Conservation (phyloP, 1,140 invertebrate species). For the Philopotamus ludificatus region DNA sequence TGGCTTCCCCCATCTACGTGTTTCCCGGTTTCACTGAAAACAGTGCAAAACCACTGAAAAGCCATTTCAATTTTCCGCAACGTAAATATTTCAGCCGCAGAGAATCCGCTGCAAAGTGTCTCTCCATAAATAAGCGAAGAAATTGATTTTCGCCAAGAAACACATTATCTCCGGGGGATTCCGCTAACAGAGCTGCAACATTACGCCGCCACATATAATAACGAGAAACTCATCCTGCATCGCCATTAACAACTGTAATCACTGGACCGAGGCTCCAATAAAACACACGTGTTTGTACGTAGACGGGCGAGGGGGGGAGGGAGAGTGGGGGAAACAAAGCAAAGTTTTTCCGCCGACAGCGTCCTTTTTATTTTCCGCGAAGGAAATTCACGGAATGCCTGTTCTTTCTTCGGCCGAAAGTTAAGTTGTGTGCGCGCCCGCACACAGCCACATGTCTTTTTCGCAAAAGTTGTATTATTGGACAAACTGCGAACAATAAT, state of each 20-base stretch:
- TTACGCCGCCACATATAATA: too few species aligned
- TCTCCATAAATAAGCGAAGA: constrained; percentile 5
- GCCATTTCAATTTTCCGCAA: constrained; percentile 15
- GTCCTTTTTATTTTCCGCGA: constrained; percentile 2
- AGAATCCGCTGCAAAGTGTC: constrained; percentile 11
- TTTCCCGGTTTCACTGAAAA: constrained; percentile 5
- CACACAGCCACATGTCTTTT: neutral
- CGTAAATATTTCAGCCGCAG: constrained; percentile 13
- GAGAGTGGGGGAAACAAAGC: constrained; percentile 4
- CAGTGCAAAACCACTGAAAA: constrained; percentile 6
- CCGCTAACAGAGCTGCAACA: too few species aligned
- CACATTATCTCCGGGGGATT: too few species aligned
- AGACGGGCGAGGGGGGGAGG: neutral
- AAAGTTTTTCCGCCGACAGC: neutral
- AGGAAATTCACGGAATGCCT: neutral
- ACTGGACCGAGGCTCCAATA: too few species aligned
- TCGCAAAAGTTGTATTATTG: neutral
- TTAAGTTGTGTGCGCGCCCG: too few species aligned
- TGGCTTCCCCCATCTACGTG: neutral
- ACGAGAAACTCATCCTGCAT: too few species aligned
- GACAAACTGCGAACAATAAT: constrained; percentile 3
- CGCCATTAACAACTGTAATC: too few species aligned
- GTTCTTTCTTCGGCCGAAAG: neutral
- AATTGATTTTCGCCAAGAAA: constrained; percentile 11
- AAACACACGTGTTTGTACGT: neutral